Percentiles rank a stretch among this genome's conserved stretches.
Evolutionary conservation across 2,113 vertebrate genomes (phyloP).

Genomic region (Elaphurus davidianus): DNA sequence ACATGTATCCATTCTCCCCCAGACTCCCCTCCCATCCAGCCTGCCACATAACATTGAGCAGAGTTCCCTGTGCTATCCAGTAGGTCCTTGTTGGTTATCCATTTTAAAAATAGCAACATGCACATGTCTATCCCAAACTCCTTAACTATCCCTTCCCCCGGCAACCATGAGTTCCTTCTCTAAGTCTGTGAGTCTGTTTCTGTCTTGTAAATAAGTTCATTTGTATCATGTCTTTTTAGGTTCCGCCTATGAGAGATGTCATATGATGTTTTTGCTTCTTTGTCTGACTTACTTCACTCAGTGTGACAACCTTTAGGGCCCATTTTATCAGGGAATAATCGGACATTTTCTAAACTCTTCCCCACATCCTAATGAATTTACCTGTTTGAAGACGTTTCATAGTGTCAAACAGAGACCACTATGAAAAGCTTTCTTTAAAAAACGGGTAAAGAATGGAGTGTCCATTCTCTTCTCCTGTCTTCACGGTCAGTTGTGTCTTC

Average conservation of each 20-base stretch:
- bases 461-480: conserved; percentile 51
- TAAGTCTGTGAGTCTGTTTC: not conserved
- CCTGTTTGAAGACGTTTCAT: not conserved
- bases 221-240: not conserved
- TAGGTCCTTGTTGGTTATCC: not conserved
- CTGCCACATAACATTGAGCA: not conserved
- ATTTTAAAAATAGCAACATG: not conserved
- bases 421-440: conserved; percentile 15
- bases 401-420: not conserved
- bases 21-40: not conserved
- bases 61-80: not conserved
- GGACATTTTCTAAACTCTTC: not conserved
- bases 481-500: conserved; percentile 58
- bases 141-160: not conserved
- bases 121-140: not conserved
- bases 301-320: not conserved
- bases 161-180: not conserved
- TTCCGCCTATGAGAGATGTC: not conserved
- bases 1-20: not conserved
- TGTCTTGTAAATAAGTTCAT: not conserved
- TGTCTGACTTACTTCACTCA: not conserved
- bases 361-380: not conserved
- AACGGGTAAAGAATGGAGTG: conserved; percentile 24
- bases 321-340: not conserved
- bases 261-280: not conserved